Conservation (phyloP, 2,888 invertebrate genomes). For the Stenodera caucasica region DNA sequence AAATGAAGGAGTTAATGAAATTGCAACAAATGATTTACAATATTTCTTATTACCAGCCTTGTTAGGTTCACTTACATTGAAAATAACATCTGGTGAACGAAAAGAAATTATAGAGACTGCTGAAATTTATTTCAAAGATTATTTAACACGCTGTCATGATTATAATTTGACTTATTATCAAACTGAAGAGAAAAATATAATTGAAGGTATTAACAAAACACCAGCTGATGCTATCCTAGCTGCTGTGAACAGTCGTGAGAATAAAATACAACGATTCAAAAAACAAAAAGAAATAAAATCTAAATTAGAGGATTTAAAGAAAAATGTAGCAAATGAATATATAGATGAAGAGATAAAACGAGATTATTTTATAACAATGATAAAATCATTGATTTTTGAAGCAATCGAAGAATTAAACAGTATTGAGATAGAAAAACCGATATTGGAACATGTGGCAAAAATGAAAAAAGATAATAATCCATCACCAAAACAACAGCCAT, state of each 20-base stretch:
- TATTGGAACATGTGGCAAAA: conserved; percentile 72
- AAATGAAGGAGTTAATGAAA: conserved; percentile 84
- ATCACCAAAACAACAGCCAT: conserved; percentile 46
- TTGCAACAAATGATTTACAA: conserved; percentile 80
- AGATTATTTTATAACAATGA: conserved; percentile 76
- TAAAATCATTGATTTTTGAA: conserved; percentile 73
- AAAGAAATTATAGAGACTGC: conserved; percentile 71
- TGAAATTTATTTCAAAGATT: conserved; percentile 86
- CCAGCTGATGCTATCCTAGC: conserved; percentile 46
- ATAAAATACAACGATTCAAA: conserved; percentile 69
- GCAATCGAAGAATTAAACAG: conserved; percentile 79
- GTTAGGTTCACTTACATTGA: conserved; percentile 74
- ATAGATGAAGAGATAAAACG: conserved; percentile 78
- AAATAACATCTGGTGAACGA: conserved; percentile 66
- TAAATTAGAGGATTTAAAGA: conserved; percentile 66
- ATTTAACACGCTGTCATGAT: conserved; percentile 76
- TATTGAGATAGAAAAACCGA: conserved; percentile 75
- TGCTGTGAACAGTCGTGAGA: conserved; percentile 65
- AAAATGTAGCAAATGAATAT: conserved; percentile 63
- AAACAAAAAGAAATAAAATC: conserved; percentile 78
- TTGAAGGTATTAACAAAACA: conserved; percentile 26
- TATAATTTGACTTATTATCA: conserved; percentile 72
- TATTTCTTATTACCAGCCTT: conserved; percentile 84
- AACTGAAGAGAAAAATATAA: conserved; percentile 42
- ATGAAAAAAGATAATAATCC: conserved; percentile 55